Evolutionary conservation across 2,113 vertebrate species (phyloP), one percentile per base, ranked within the genome.

Genomic region (Benitochromis conjunctus): DNA sequence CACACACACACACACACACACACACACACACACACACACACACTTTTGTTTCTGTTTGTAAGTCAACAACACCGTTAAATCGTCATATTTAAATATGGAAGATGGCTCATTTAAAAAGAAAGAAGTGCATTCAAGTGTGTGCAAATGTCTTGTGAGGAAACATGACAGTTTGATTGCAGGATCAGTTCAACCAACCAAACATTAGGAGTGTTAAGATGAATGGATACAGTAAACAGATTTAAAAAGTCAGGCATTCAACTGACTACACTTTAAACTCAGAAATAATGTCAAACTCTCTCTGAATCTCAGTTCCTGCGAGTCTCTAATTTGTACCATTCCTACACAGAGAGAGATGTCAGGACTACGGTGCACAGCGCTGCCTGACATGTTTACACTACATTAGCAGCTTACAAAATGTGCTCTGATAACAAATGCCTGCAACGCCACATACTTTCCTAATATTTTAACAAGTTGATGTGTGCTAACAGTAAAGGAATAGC

Each of bases 1-100:
- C 98, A n/a, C 6, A 74, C 26, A 80, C 11, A 79, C 54, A 55
- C 54, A 53, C 6, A 56, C 51, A n/a, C 6, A 74, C 26, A 80
- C 11, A 79, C 54, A 55, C 54, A 53, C 6, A 56, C 51, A n/a
- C 6, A 74, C 26, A 80, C 11, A 79, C 54, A 55, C 54, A 53
- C 6, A 56, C 51, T 53, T 18, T 7, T 18, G 36, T 9, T 41
- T 4, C 4, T 11, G 18, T 21, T 21, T 16, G 3, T 1, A 11
- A 74, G 24, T 48, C 24, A 19, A 29, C n/a, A 41, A 66, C 41
- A 19, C 14, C 3, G 1, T 48, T 71, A 48, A 10, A 48, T 16
- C 21, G 26, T 71, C n/a, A 18, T 18, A 71, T 48, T 71, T 71
- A 8, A 26, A 24, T 18, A 48, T 18, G 13, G 41, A 18, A 46